Evolutionary conservation across 64 coral and sea anemone species (phyloP).

Genomic region (Pocillopora verrucosa): DNA sequence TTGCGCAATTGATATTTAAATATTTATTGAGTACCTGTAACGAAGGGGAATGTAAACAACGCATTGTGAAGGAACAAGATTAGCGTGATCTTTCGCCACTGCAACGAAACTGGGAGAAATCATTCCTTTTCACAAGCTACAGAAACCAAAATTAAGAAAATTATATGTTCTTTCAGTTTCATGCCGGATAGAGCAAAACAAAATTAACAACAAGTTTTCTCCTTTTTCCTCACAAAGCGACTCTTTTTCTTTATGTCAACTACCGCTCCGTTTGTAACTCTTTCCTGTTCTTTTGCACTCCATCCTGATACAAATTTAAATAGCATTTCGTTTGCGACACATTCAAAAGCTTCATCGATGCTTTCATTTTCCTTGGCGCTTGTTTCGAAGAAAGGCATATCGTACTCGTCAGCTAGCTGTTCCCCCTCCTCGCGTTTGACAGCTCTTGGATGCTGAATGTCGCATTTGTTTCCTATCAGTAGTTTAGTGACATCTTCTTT

Average conservation of each 20-base stretch:
- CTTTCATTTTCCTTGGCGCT: constrained; percentile 31
- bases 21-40: constrained; percentile 11
- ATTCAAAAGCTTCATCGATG: constrained; percentile 5
- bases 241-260: neutral
- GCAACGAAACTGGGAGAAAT: neutral
- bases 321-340: constrained; percentile 8
- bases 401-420: constrained; percentile 16
- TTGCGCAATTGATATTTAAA: neutral
- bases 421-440: constrained; percentile 21
- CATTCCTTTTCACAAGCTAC: neutral
- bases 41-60: constrained; percentile 9
- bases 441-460: constrained; percentile 47
- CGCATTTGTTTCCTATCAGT: constrained; percentile 82
- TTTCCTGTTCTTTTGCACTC: neutral
- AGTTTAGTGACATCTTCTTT: constrained; percentile 77
- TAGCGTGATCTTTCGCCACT: constrained; percentile 1
- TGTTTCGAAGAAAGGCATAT: constrained; percentile 35
- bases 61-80: neutral
- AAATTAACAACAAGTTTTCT: constrained; percentile 15
- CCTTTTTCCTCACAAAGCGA: neutral
- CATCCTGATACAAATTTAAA: neutral
- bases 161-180: neutral
- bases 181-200: neutral
- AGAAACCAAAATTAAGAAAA: neutral
- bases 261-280: neutral